phyloP scores from a whole-genome alignment of 2,113 vertebrate genomes.

The Salvelinus sp. region DNA sequence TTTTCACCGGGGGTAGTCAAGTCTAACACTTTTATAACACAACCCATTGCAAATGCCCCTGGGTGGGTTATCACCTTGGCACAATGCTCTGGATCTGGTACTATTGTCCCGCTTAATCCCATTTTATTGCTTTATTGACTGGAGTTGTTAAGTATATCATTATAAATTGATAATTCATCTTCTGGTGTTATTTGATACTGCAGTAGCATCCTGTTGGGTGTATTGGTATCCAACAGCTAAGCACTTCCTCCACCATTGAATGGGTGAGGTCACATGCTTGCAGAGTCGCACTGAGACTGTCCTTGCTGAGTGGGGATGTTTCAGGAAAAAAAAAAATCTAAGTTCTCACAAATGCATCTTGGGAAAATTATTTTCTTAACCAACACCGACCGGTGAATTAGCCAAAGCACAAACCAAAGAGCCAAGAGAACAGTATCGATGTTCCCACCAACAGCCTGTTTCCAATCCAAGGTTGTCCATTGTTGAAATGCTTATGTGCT shows the following conservation, averaged over 20 bases:
- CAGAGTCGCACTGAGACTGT: slow-evolving; percentile 17
- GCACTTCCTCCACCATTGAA: slow-evolving; percentile 42
- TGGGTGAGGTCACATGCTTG: slow-evolving; percentile 39
- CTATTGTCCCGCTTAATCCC: slow-evolving; percentile 44
- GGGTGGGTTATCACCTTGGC: too few relatives aligned
- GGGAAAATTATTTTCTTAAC: not conserved
- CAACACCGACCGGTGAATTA: slow-evolving; percentile 11
- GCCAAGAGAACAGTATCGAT: slow-evolving; percentile 44
- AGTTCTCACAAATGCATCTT: slow-evolving; percentile 45
- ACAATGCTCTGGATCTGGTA: not conserved
- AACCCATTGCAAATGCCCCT: too few relatives aligned
- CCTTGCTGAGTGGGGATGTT: slow-evolving; percentile 54
- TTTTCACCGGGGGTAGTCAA: too few relatives aligned
- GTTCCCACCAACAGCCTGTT: slow-evolving; percentile 8
- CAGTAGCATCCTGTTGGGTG: slow-evolving; percentile 43
- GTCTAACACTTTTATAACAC: too few relatives aligned
- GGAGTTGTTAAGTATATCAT: slow-evolving; percentile 51
- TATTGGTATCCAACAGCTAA: slow-evolving; percentile 30
- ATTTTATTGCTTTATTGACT: slow-evolving; percentile 50
- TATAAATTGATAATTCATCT: slow-evolving; percentile 56
- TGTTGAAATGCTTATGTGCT: slow-evolving; percentile 32
- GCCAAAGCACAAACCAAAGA: slow-evolving; percentile 3
- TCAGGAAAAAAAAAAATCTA: slow-evolving; percentile 24
- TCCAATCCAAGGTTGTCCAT: slow-evolving; percentile 33
- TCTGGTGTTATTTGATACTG: slow-evolving; percentile 23